Evolutionary conservation across 2,888 invertebrate genomes (phyloP), one percentile per base, ranked within the genome.

Genomic region (Oscheius onirici): DNA sequence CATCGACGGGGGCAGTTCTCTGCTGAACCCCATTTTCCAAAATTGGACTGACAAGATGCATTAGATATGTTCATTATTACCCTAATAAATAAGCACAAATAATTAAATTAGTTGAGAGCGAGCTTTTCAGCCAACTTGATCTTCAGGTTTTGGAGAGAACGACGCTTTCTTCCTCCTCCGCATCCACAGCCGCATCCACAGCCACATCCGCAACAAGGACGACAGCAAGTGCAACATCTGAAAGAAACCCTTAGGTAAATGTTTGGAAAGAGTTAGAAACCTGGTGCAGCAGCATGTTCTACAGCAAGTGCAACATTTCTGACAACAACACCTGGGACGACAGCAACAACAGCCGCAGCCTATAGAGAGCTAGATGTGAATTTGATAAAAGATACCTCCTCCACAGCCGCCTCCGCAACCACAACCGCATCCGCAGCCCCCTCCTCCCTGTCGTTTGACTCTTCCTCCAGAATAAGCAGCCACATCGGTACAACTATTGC

Each of bases 1-100:
- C 8, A 69, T 70, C 22, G 77, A 77, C 43, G 77, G 74, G 28
- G 76, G 74, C 28, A 66, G 74, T 17, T 71, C 72, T 17, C 40
- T 77, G 41, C 51, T 68, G 3, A 54, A 63, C 34, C 70, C 61
- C 24, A 63, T 63, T 44, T 63, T 63, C 63, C 26, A 28, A 1
- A 46, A 15, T n/a, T 49, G 24, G 24, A 15, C n/a, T 3, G 49
- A 34, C 1, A 63, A 41, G 41, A 41, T 58, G 40, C n/a, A n/a
- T 6, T n/a, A 58, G 46, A 46, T 46, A 20, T 20, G 20, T 46
- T 46, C 20, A 46, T 46, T 46, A 52, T 22, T n/a, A 52, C n/a
- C n/a, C 20, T 20, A 52, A 52, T 55, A 15, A 55, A 55, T 24
- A 26, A 26, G 26, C 24, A 26, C n/a, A 26, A 26, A 15, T 28